A percentile compares a stretch with the other conserved stretches of the same genome.
phyloP scores from a whole-genome alignment of 2,113 vertebrate genomes.

The Arizona elegans region DNA sequence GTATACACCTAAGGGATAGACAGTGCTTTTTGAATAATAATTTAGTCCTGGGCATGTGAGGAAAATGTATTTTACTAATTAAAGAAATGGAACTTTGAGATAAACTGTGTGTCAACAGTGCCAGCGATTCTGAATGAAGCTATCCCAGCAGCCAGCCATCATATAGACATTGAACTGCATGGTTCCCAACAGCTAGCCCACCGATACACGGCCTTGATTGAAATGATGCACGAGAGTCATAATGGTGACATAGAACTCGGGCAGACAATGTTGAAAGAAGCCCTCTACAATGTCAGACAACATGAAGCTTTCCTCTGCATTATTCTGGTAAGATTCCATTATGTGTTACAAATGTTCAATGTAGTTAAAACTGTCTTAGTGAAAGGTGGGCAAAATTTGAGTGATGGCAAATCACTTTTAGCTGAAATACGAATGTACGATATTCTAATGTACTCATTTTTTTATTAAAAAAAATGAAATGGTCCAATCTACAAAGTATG shows the following conservation, averaged over 20 bases:
- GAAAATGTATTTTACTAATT: neutral
- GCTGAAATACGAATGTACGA: neutral
- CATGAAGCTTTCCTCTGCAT: conserved; percentile 82
- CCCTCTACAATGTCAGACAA: conserved; percentile 83
- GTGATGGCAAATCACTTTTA: neutral
- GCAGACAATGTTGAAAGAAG: conserved; percentile 72
- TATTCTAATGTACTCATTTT: neutral
- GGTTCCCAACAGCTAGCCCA: conserved; percentile 66
- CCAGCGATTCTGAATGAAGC: conserved; percentile 74
- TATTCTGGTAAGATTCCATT: conserved; percentile 78
- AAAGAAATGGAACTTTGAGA: neutral
- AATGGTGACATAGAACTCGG: conserved; percentile 25
- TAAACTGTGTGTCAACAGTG: conserved; percentile 66
- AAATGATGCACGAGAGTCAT: conserved; percentile 56
- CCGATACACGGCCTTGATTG: conserved; percentile 80
- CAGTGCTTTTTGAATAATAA: neutral
- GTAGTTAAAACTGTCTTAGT: neutral
- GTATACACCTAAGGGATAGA: neutral
- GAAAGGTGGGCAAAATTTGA: neutral
- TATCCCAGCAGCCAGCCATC: conserved; percentile 61
- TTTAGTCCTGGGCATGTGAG: neutral
- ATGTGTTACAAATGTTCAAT: neutral
- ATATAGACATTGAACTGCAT: conserved; percentile 68
- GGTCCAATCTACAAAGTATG: conserved; percentile 1
- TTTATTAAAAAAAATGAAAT: neutral